Base-by-base conservation (phyloP, 1,140 invertebrate genomes). In the Anastatus disparis region DNA sequence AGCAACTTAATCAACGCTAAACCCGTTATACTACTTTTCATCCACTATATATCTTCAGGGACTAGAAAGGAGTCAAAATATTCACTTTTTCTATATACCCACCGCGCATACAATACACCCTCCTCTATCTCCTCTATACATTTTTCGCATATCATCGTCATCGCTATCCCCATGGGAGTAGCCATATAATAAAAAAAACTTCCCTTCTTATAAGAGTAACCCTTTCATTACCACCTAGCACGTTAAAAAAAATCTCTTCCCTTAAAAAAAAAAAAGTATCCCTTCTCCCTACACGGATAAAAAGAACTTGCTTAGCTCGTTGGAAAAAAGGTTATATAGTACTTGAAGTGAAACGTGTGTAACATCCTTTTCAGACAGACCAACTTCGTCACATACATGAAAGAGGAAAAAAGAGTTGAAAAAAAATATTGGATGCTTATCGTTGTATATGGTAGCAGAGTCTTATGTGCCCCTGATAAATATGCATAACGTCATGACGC, bases 221-320 rank as follows among this genome's bases (percentile, higher is more conserved):
- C 55, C 35, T 40, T 22, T 40, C 20, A 58, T 7, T 29, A 40
- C 9, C 20, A 15, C 1, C 35, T 58, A 10, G 35, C 31, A 20
- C 31, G n/a, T 58, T 40, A 58, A 58, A 58, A n/a, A n/a, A n/a
- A n/a, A n/a, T n/a, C n/a, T n/a, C n/a, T n/a, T n/a, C n/a, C n/a
- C n/a, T n/a, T n/a, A n/a, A n/a, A n/a, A n/a, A n/a, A n/a, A n/a
- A n/a, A n/a, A n/a, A n/a, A n/a, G n/a, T n/a, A n/a, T n/a, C n/a
- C n/a, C n/a, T n/a, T n/a, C 15, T 24, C 26, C 27, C 53, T n/a
- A n/a, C 50, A 24, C 35, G 38, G 12, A 12, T 53, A 26, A 64
- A 52, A 52, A 35, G 62, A n/a, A n/a, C n/a, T 52, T 35, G 38
- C 13, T 64, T 64, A 35, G 31, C 44, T 50, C 61, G 12, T n/a